Evolutionary conservation across 2,888 invertebrate genomes (phyloP).

Genomic region (Amiota communis): DNA sequence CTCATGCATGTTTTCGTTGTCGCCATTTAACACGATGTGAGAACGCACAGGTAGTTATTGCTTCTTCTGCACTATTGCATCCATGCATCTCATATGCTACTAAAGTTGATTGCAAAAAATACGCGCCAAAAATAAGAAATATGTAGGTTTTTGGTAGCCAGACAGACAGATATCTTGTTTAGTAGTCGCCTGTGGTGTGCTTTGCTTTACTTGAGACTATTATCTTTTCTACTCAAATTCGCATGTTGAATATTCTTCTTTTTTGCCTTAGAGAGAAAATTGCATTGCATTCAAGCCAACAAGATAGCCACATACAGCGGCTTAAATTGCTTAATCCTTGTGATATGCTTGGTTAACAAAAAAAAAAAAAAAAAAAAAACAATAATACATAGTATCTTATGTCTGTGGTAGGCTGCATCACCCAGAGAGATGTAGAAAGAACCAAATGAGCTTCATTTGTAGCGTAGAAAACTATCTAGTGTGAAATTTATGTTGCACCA

Average conservation of each 20-base stretch:
- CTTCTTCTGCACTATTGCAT: background rate
- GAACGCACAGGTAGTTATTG: conserved; percentile 4
- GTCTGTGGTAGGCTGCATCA: background rate
- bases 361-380: background rate
- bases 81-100: background rate
- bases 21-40: background rate
- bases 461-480: conserved; percentile 1
- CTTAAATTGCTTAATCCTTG: conserved; percentile 51
- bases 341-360: conserved; percentile 21
- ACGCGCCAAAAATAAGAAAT: conserved; percentile 7
- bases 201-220: background rate
- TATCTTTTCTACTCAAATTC: too few species aligned
- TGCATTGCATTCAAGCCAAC: conserved; percentile 4
- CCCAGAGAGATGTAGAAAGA: too few species aligned
- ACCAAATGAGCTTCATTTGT: conserved; percentile 22
- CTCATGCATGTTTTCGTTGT: background rate
- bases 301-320: conserved; percentile 47
- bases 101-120: conserved; percentile 4
- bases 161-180: background rate
- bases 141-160: background rate
- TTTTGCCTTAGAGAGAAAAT: conserved; percentile 6
- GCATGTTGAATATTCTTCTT: background rate
- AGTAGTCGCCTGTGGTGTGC: conserved; percentile 12
- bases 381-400: background rate
- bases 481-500: conserved; percentile 33